A percentile compares a stretch with the other conserved stretches of the same genome.
Conservation (phyloP, 2,888 invertebrate genomes). For the Archips crataeganus region DNA sequence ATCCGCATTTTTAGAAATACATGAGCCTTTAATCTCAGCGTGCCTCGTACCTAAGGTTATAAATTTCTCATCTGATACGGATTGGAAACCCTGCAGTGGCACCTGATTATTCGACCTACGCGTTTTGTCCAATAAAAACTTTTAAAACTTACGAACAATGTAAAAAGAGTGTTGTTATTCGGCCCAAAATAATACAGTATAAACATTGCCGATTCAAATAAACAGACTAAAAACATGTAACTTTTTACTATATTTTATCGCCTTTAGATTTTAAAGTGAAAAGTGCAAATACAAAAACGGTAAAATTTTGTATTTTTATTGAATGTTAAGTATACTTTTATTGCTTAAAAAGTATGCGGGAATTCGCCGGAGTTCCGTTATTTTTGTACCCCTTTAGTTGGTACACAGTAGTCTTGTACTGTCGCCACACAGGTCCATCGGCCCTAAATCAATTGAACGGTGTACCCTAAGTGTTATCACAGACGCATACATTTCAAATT, state of each 20-base stretch:
- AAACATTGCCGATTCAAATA: conserved; percentile 11
- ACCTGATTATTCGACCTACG: conserved; percentile 39
- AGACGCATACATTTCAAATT: conserved; percentile 36
- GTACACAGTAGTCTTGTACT: conserved; percentile 10
- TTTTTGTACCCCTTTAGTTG: conserved; percentile 14
- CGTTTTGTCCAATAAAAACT: conserved; percentile 21
- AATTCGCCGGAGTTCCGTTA: background rate
- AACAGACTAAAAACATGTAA: conserved; percentile 14
- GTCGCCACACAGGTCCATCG: conserved; percentile 24
- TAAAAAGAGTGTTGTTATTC: conserved; percentile 7
- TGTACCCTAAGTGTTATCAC: conserved; percentile 35
- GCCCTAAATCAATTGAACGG: conserved; percentile 45
- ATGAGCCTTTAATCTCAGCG: conserved; percentile 27
- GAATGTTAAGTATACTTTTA: background rate
- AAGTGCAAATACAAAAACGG: background rate
- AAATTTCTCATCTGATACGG: conserved; percentile 19
- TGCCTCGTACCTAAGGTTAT: conserved; percentile 12
- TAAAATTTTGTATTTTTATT: background rate
- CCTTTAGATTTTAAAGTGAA: conserved; percentile 12
- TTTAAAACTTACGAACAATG: conserved; percentile 19
- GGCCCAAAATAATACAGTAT: conserved; percentile 12
- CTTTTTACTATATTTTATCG: conserved; percentile 11
- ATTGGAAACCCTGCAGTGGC: conserved; percentile 38
- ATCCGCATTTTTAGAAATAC: background rate
- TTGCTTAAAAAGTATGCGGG: conserved; percentile 3